Evolutionary conservation across 1,140 invertebrate genomes (phyloP).

Genomic region (Dendrolimus punctatus): DNA sequence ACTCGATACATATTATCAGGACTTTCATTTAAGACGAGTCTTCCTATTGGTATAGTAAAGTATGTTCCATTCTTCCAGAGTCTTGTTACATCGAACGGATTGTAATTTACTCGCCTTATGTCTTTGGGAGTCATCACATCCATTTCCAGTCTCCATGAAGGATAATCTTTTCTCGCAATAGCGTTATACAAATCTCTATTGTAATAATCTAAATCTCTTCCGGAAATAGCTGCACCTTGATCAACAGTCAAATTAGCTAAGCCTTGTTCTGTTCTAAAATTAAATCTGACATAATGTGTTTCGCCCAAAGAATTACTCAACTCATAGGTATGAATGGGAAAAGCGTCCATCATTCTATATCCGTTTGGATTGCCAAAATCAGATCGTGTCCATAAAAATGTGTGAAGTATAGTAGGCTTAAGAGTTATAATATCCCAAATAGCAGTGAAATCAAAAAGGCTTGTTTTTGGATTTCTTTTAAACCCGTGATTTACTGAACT

Average conservation of each 20-base stretch:
- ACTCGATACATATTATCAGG: constrained; percentile 87
- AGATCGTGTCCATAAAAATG: constrained; percentile 84
- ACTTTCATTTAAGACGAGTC: constrained; percentile 84
- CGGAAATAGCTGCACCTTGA: constrained; percentile 21
- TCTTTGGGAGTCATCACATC: constrained; percentile 71
- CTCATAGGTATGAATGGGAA: constrained; percentile 81
- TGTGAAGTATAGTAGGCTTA: constrained; percentile 85
- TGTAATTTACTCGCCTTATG: constrained; percentile 61
- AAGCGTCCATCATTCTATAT: constrained; percentile 78
- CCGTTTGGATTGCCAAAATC: constrained; percentile 92
- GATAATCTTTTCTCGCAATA: constrained; percentile 71
- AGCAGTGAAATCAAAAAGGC: constrained; percentile 82
- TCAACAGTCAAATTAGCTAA: constrained; percentile 73
- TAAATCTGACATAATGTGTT: constrained; percentile 81
- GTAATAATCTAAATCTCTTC: constrained; percentile 33
- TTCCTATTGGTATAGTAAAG: constrained; percentile 87
- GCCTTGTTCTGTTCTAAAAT: constrained; percentile 79
- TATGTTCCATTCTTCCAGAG: constrained; percentile 87
- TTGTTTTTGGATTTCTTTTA: constrained; percentile 80
- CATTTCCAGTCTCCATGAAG: constrained; percentile 78
- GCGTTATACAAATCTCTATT: constrained; percentile 43
- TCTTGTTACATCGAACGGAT: constrained; percentile 81
- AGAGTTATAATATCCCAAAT: constrained; percentile 91
- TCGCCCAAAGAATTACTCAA: constrained; percentile 75
- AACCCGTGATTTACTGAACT: constrained; percentile 72